Percentiles rank a stretch among this genome's conserved stretches.
Conservation (phyloP, 2,888 invertebrate genomes). For the Lobophora halterata region DNA sequence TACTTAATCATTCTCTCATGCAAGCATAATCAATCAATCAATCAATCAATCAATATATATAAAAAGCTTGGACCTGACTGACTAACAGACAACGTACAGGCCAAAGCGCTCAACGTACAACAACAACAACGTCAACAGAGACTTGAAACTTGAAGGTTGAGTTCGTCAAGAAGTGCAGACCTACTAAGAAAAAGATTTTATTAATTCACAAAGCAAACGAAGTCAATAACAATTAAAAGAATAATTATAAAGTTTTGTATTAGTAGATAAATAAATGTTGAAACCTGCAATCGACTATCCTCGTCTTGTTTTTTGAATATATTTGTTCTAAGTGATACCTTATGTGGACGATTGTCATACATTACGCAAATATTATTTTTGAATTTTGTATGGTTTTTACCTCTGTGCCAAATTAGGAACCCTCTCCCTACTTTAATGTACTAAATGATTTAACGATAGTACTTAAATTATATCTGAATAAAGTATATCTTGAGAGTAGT, state of each 20-base stretch:
- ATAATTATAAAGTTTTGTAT: slow-evolving; percentile 27
- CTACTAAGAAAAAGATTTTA: no score
- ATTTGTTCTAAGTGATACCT: slow-evolving; percentile 12
- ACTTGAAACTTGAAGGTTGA: no score
- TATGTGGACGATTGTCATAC: slow-evolving; percentile 8
- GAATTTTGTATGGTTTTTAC: slow-evolving; percentile 28
- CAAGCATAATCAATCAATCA: slow-evolving; percentile 19
- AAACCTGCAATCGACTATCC: slow-evolving; percentile 35
- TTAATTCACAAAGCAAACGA: no score
- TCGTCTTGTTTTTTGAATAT: slow-evolving; percentile 26
- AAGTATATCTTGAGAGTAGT: slow-evolving; percentile 69
- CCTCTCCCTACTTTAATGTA: slow-evolving; percentile 40
- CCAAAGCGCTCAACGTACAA: no score
- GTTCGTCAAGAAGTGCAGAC: no score
- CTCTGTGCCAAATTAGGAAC: slow-evolving; percentile 73
- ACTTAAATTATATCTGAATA: slow-evolving; percentile 48
- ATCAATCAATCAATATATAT: no score
- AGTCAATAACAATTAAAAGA: slow-evolving; percentile 19
- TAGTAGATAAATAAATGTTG: slow-evolving; percentile 34
- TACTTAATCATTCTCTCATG: slow-evolving; percentile 24
- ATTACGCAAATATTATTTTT: slow-evolving; percentile 7
- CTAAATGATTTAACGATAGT: slow-evolving; percentile 54
- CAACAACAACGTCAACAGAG: no score
- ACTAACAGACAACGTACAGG: no score
- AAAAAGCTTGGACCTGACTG: no score